phyloP scores from a whole-genome alignment of 1,140 invertebrate species.

The Episyrphus balteatus region DNA sequence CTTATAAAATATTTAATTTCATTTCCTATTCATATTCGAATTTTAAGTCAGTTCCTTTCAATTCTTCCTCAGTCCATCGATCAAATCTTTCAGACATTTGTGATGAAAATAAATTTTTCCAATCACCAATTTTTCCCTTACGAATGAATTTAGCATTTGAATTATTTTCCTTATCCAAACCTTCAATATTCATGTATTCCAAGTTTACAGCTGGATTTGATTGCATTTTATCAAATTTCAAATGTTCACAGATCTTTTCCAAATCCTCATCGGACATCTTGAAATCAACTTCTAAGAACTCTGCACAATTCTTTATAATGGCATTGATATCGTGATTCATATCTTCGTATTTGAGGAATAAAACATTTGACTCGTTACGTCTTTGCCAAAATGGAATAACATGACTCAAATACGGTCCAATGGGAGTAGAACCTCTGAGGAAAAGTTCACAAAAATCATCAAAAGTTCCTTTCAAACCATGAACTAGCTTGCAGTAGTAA shows the following conservation, averaged over 20 bases:
- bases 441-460: slow-evolving; percentile 75
- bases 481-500: slow-evolving; percentile 66
- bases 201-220: slow-evolving; percentile 66
- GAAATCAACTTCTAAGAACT: slow-evolving; percentile 56
- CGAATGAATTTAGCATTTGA: slow-evolving; percentile 52
- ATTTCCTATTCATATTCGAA: slow-evolving; percentile 41
- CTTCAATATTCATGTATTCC: slow-evolving; percentile 44
- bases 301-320: slow-evolving; percentile 54
- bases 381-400: slow-evolving; percentile 60
- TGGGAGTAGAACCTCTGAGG: slow-evolving; percentile 53
- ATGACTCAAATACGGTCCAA: slow-evolving; percentile 60
- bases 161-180: slow-evolving; percentile 31
- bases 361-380: slow-evolving; percentile 60
- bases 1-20: no score
- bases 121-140: slow-evolving; percentile 73
- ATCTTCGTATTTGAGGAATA: slow-evolving; percentile 78
- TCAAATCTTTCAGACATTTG: slow-evolving; percentile 61
- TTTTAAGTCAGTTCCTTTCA: slow-evolving; percentile 48
- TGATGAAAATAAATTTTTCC: slow-evolving; percentile 67
- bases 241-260: slow-evolving; percentile 54
- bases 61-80: slow-evolving; percentile 56
- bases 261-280: slow-evolving; percentile 52
- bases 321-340: slow-evolving; percentile 61
- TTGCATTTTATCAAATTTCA: slow-evolving; percentile 73
- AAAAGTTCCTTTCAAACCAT: slow-evolving; percentile 58